Evolutionary conservation across 2,888 invertebrate genomes (phyloP).

Genomic region (Chesias legatella): DNA sequence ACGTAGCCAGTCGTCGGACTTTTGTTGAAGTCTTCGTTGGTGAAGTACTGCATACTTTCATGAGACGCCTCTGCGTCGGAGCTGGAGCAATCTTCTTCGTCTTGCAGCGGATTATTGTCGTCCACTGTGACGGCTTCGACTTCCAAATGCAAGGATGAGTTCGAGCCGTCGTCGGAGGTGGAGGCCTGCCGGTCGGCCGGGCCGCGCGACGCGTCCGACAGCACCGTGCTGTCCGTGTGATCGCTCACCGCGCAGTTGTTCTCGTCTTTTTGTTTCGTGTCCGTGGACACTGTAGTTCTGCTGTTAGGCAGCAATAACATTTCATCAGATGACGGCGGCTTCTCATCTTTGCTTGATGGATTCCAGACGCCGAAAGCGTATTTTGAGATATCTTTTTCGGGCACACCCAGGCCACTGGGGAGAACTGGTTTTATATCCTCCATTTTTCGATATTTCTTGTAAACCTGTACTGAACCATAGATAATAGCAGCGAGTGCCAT

Average conservation of each 20-base stretch:
- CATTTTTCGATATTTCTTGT: conserved; percentile 82
- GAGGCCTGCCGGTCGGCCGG: conserved; percentile 62
- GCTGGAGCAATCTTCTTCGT: conserved; percentile 47
- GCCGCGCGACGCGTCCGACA: conserved; percentile 64
- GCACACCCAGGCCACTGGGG: conserved; percentile 82
- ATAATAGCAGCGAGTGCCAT: conserved; percentile 50
- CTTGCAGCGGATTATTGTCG: conserved; percentile 39
- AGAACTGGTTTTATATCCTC: conserved; percentile 84
- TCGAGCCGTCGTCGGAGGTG: conserved; percentile 65
- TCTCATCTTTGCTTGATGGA: conserved; percentile 66
- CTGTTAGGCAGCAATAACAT: conserved; percentile 65
- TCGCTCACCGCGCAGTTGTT: conserved; percentile 66
- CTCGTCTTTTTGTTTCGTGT: conserved; percentile 57
- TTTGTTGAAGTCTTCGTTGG: conserved; percentile 55
- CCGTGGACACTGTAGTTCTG: conserved; percentile 52
- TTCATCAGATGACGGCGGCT: conserved; percentile 71
- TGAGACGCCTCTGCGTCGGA: conserved; percentile 53
- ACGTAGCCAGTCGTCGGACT: conserved; percentile 59
- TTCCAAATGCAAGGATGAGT: conserved; percentile 63
- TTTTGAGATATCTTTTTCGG: conserved; percentile 68
- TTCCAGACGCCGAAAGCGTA: conserved; percentile 64
- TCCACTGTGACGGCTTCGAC: conserved; percentile 47
- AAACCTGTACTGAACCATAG: conserved; percentile 73
- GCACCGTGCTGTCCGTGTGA: conserved; percentile 70
- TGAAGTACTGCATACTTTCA: conserved; percentile 57